These are phyloP conservation scores for Cryptoblepharus egeriae DNA, from an alignment of 2,797 vertebrate species.

Conservation along the genomic window DNA sequence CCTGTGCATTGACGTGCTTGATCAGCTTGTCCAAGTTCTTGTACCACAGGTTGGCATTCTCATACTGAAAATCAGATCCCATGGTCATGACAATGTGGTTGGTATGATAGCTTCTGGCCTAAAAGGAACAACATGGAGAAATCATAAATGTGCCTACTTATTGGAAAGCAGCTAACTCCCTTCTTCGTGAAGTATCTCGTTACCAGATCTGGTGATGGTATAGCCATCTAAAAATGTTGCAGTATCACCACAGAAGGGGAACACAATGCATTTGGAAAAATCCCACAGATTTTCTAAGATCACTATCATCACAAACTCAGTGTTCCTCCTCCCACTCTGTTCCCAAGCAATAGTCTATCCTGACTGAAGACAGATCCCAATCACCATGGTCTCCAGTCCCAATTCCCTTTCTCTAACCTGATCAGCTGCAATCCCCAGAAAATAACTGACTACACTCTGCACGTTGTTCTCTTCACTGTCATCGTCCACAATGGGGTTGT, in stretches of 20 bases:
- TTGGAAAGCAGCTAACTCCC: not conserved
- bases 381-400: not conserved
- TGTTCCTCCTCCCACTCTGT: not conserved
- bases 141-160: not conserved
- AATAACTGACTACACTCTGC: slow-evolving; percentile 75
- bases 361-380: not conserved
- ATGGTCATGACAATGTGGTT: slow-evolving; percentile 94
- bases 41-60: slow-evolving; percentile 91
- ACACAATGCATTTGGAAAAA: not conserved
- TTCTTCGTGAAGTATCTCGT: not conserved
- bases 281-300: too few relatives aligned
- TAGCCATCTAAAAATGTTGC: too few relatives aligned
- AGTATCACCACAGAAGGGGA: too few relatives aligned
- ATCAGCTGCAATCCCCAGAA: slow-evolving; percentile 69
- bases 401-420: slow-evolving; percentile 75
- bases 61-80: slow-evolving; percentile 95
- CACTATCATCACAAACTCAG: not conserved
- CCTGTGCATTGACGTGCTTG: slow-evolving; percentile 82
- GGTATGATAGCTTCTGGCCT: slow-evolving; percentile 84
- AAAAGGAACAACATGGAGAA: not conserved
- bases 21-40: slow-evolving; percentile 95
- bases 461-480: slow-evolving; percentile 88
- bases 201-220: too few relatives aligned
- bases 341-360: not conserved
- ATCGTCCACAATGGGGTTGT: slow-evolving; percentile 86